These are phyloP conservation scores for Geotrupes spiniger DNA, from an alignment of 2,888 invertebrate species.

Conservation along the genomic window DNA sequence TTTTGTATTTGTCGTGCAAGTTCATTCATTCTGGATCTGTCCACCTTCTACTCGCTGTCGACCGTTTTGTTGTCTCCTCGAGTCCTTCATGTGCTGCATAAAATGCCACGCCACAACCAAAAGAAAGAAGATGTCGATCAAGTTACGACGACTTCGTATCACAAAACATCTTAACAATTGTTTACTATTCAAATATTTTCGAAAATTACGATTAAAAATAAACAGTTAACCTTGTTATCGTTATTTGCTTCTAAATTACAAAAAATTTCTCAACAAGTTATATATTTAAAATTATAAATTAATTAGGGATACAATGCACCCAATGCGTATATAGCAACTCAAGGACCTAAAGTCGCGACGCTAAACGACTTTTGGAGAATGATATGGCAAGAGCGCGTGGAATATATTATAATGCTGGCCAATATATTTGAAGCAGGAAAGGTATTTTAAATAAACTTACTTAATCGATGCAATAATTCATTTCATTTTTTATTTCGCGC, in stretches of 20 bases:
- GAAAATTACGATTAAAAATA: too few relatives aligned
- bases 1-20: too few relatives aligned
- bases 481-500: constrained; percentile 2
- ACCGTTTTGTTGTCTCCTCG: too few relatives aligned
- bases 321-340: constrained; percentile 46
- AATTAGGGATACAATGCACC: constrained; percentile 40
- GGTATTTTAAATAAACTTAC: constrained; percentile 31
- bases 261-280: background rate
- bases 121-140: too few relatives aligned
- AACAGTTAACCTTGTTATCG: too few relatives aligned
- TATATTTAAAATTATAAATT: background rate
- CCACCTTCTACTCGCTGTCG: too few relatives aligned
- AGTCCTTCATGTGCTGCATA: too few relatives aligned
- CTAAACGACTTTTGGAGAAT: constrained; percentile 47
- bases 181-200: too few relatives aligned
- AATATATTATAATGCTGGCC: constrained; percentile 53
- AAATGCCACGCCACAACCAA: too few relatives aligned
- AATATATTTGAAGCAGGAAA: constrained; percentile 52
- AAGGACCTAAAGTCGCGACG: constrained; percentile 44
- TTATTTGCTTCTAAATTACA: background rate
- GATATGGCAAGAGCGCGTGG: constrained; percentile 53
- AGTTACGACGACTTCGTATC: too few relatives aligned
- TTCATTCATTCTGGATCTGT: too few relatives aligned
- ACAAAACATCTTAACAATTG: too few relatives aligned
- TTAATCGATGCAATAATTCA: background rate